Evolutionary conservation across 2,797 vertebrate species (phyloP).

Genomic region (Pseudochaenichthys georgianus): DNA sequence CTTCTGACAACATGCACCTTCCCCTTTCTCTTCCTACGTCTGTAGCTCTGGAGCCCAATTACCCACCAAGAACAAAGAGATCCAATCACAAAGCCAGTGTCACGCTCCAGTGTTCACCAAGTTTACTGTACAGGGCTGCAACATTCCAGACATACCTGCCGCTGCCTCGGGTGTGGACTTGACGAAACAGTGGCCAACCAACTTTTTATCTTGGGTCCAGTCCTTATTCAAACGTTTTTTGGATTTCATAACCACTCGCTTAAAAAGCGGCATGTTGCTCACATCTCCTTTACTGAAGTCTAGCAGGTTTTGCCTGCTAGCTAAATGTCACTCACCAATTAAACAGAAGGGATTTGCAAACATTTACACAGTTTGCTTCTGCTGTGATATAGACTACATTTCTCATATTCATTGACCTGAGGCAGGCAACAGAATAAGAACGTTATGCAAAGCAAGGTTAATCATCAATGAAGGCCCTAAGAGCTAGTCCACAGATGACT

Average conservation of each 20-base stretch:
- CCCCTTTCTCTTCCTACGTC: slow-evolving; percentile 52
- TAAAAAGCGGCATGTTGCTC: slow-evolving; percentile 43
- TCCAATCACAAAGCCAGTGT: slow-evolving; percentile 73
- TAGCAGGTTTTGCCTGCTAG: slow-evolving; percentile 49
- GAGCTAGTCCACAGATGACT: slow-evolving; percentile 41
- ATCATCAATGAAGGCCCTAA: slow-evolving; percentile 54
- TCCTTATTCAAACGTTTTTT: slow-evolving; percentile 52
- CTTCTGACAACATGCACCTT: slow-evolving; percentile 62
- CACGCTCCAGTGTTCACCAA: slow-evolving; percentile 64
- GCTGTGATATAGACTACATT: slow-evolving; percentile 29
- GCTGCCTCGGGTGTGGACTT: slow-evolving; percentile 49
- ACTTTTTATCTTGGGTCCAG: slow-evolving; percentile 59
- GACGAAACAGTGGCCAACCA: slow-evolving; percentile 36
- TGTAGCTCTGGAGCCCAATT: slow-evolving; percentile 77
- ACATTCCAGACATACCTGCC: slow-evolving; percentile 68
- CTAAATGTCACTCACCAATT: slow-evolving; percentile 43
- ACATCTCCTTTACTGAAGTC: slow-evolving; percentile 38
- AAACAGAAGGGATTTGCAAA: slow-evolving; percentile 46
- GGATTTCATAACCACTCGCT: slow-evolving; percentile 40
- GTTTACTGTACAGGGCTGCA: slow-evolving; percentile 41
- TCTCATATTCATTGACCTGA: slow-evolving; percentile 56
- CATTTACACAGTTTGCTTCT: slow-evolving; percentile 51
- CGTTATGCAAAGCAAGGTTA: slow-evolving; percentile 54
- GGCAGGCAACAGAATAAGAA: slow-evolving; percentile 36
- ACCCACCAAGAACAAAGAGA: slow-evolving; percentile 73